Evolutionary conservation across 1,140 invertebrate genomes (phyloP), one percentile per base, ranked within the genome.

Genomic region (Drosophila willistoni): DNA sequence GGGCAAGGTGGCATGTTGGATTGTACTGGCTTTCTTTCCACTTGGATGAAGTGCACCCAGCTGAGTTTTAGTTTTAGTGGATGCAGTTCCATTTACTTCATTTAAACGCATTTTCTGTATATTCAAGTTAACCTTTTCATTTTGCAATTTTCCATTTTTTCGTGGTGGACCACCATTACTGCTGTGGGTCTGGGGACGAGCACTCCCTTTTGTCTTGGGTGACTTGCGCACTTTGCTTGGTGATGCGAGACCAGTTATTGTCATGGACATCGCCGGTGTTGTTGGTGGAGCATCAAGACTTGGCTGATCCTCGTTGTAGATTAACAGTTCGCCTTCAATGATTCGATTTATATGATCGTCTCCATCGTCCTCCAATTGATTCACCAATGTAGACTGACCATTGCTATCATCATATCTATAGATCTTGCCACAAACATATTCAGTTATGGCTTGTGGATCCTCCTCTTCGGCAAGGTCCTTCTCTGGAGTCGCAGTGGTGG

Each of bases 351-450:
- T 5, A 29, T 29, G 4, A 29, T 29, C 29, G 29, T 29, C 29
- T 25, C 17, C 17, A 2, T 44, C 34, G 0, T 34, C 29, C n/a
- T 39, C 29, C 2, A 47, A 41, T 9, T 47, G 17, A 25, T 73
- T 56, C 9, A 39, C 19, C 10, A 68, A 36, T 14, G 34, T 34
- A 1, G 39, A 13, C 1, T 73, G 70, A 19, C 14, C 9, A 10
- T 17, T 10, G 5, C n/a, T 29, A 33, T 19, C 12, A 19, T 57
- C 51, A 29, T 7, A 64, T 70, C 60, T 72, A 51, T 68, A 75
- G 5, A 75, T 12, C 19, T 74, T 75, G 36, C 73, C 73, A 39
- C 64, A 66, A 1, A 74, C 39, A n/a, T 57, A 74, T 41, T 68
- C 39, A 7, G 44, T 61, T 7, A 14, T 7, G 12, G 12, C 39